A percentile compares a stretch with the other conserved stretches of the same genome.
Conservation (phyloP, 2,888 invertebrate genomes). For the Chaetogeoica ovagalla region DNA sequence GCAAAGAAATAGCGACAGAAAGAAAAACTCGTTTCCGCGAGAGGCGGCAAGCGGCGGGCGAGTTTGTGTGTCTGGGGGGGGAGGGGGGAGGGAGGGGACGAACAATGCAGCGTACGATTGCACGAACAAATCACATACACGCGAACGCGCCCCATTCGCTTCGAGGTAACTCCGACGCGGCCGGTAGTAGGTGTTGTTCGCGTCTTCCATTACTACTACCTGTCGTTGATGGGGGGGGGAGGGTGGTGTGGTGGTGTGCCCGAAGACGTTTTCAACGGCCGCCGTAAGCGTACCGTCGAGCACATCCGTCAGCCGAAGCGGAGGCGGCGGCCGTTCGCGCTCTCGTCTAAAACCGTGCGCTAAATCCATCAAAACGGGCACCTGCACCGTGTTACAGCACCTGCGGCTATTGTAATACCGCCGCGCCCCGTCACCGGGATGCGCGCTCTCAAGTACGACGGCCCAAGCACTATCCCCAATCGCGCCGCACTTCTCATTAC, state of each 20-base stretch:
- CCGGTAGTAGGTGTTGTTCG: not conserved
- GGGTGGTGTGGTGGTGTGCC: too few species aligned
- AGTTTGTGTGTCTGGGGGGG: too few species aligned
- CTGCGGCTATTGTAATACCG: too few species aligned
- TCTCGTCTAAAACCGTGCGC: not conserved
- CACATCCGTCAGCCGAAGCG: slow-evolving; percentile 21
- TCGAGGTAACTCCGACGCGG: slow-evolving; percentile 5
- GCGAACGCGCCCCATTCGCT: slow-evolving; percentile 24
- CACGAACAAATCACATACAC: slow-evolving; percentile 41
- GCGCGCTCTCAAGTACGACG: too few species aligned
- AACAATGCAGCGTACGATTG: not conserved
- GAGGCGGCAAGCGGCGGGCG: too few species aligned
- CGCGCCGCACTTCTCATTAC: too few species aligned
- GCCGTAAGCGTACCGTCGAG: not conserved
- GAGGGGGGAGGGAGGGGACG: too few species aligned
- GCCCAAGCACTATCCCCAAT: too few species aligned
- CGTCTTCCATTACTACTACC: not conserved
- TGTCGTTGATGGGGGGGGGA: not conserved
- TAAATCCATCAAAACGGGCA: slow-evolving; percentile 22
- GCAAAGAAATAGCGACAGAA: not conserved
- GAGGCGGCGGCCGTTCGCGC: not conserved
- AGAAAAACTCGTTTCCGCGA: slow-evolving; percentile 34
- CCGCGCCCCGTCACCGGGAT: too few species aligned
- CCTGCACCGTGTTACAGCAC: too few species aligned
- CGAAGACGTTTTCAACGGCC: too few species aligned